These are phyloP conservation scores for Nomada lathburiana DNA, from an alignment of 2,888 invertebrate genomes.

Conservation along the genomic window DNA sequence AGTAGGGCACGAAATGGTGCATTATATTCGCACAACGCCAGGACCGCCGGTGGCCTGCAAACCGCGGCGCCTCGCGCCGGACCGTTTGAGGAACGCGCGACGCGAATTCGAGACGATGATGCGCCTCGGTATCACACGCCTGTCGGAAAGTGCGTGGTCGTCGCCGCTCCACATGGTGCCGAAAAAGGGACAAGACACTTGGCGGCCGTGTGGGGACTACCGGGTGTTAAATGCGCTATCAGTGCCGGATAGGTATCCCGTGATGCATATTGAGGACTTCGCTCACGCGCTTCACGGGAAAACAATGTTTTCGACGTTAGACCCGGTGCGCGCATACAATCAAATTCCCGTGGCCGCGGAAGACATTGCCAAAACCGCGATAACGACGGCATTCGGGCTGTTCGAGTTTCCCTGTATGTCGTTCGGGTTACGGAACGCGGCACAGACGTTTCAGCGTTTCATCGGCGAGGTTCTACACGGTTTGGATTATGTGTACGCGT, in stretches of 20 bases:
- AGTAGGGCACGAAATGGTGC: not conserved
- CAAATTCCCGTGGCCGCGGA: conserved; percentile 8
- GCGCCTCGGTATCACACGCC: not conserved
- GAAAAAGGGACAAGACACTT: not conserved
- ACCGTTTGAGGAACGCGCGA: not conserved
- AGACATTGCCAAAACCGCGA: conserved; percentile 14
- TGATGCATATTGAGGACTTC: conserved; percentile 1
- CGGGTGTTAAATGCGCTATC: not conserved
- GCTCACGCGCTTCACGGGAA: conserved; percentile 2
- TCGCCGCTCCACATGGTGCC: not conserved
- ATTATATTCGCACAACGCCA: not conserved
- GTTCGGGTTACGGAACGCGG: no score
- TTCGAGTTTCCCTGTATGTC: no score
- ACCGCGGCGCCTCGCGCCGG: not conserved
- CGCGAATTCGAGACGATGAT: not conserved
- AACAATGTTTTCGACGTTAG: not conserved
- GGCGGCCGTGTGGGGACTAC: not conserved
- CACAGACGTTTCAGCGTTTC: no score
- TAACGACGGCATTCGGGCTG: not conserved
- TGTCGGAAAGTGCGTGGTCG: conserved; percentile 2
- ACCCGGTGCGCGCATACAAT: not conserved
- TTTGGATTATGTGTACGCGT: not conserved
- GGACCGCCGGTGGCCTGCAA: not conserved
- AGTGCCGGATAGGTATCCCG: conserved; percentile 8
- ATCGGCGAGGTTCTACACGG: not conserved